Conservation (phyloP, 2,113 vertebrate species). For the Aptenodytes patagonicus region DNA sequence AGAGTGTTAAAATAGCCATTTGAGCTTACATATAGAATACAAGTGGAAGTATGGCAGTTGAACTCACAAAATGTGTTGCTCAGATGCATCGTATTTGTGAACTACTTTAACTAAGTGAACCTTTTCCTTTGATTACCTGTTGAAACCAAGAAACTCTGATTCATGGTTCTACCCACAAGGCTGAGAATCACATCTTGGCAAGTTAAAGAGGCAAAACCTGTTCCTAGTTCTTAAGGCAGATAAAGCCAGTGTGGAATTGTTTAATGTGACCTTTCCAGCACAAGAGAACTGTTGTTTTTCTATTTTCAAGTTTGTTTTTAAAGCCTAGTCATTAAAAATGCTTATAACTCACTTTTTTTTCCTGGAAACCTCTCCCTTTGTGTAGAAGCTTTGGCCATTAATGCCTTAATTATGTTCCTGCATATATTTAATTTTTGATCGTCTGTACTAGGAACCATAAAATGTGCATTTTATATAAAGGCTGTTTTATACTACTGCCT, state of each 20-base stretch:
- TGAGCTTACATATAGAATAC: not conserved
- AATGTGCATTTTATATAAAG: constrained; percentile 61
- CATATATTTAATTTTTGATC: constrained; percentile 71
- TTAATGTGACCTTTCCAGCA: constrained; percentile 67
- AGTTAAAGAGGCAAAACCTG: constrained; percentile 63
- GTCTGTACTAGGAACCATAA: constrained; percentile 57
- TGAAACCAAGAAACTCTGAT: constrained; percentile 46
- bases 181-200: constrained; percentile 51
- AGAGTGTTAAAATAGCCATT: not conserved
- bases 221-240: constrained; percentile 39
- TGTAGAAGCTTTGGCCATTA: constrained; percentile 62
- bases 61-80: not conserved
- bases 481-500: constrained; percentile 60
- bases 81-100: not conserved
- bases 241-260: constrained; percentile 59
- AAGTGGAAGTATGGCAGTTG: not conserved
- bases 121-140: constrained; percentile 36
- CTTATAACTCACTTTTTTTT: constrained; percentile 54
- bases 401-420: constrained; percentile 73
- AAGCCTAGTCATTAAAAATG: constrained; percentile 65
- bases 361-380: constrained; percentile 67
- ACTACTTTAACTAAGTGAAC: not conserved
- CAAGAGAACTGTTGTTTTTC: constrained; percentile 60
- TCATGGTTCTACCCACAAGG: constrained; percentile 36
- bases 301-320: constrained; percentile 65